These are phyloP conservation scores for Zelleria hepariella DNA, from an alignment of 2,888 invertebrate species.

Conservation along the genomic window DNA sequence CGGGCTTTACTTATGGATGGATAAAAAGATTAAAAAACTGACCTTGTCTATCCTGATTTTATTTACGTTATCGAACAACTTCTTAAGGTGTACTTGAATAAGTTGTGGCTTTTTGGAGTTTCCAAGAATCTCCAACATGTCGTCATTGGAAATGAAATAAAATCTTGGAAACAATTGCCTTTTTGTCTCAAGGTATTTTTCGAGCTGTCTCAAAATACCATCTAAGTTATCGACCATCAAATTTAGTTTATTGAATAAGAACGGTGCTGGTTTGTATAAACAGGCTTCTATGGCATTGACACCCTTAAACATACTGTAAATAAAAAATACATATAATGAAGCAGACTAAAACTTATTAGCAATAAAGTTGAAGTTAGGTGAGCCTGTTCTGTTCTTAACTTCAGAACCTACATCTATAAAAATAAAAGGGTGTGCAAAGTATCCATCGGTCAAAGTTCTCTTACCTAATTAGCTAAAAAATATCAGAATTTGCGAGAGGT, in stretches of 20 bases:
- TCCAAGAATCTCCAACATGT: constrained; percentile 86
- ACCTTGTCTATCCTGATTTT: constrained; percentile 79
- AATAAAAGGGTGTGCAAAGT: too few relatives aligned
- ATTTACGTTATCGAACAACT: constrained; percentile 89
- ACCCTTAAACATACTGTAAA: constrained; percentile 59
- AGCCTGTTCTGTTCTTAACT: too few relatives aligned
- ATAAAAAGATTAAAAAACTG: constrained; percentile 19
- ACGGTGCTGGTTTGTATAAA: constrained; percentile 72
- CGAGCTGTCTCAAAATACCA: constrained; percentile 84
- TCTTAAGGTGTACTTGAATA: constrained; percentile 89
- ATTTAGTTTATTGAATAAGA: constrained; percentile 77
- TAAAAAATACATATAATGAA: too few relatives aligned
- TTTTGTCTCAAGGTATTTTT: constrained; percentile 90
- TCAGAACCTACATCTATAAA: too few relatives aligned
- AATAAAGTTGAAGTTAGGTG: too few relatives aligned
- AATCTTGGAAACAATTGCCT: constrained; percentile 87
- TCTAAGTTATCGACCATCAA: constrained; percentile 83
- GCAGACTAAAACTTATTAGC: too few relatives aligned
- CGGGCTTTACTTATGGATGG: too few relatives aligned
- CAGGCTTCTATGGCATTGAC: constrained; percentile 75
- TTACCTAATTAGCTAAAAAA: too few relatives aligned
- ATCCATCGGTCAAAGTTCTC: too few relatives aligned
- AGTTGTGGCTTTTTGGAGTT: constrained; percentile 87
- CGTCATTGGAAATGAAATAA: constrained; percentile 76
- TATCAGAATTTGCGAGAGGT: too few relatives aligned